Evolutionary conservation across 2,797 vertebrate species (phyloP).

Genomic region (Lagocephalus sceleratus): DNA sequence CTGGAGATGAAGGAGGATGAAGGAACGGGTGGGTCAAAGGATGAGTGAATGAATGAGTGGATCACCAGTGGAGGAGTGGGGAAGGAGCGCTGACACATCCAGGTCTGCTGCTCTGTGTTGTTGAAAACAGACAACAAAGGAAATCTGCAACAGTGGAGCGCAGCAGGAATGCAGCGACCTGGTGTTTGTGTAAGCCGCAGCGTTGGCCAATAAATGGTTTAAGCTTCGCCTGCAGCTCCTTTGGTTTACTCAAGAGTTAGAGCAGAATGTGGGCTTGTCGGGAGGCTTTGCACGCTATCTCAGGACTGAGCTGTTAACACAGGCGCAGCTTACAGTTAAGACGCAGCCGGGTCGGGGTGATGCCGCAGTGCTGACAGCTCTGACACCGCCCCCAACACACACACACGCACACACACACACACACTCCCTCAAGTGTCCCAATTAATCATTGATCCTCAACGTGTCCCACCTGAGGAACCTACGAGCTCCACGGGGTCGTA

Average conservation of each 20-base stretch:
- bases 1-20: too few relatives aligned
- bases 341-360: constrained; percentile 16
- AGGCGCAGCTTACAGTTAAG: constrained; percentile 29
- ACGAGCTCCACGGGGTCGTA: too few relatives aligned
- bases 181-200: constrained; percentile 26
- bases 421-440: not conserved
- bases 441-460: too few relatives aligned
- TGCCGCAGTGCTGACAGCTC: not conserved
- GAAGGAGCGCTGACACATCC: too few relatives aligned
- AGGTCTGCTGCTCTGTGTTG: not conserved
- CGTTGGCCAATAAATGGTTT: constrained; percentile 40
- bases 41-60: constrained; percentile 52
- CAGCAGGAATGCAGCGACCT: constrained; percentile 27
- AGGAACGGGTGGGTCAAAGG: constrained; percentile 50
- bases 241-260: constrained; percentile 40
- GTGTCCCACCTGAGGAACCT: too few relatives aligned
- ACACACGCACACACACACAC: too few relatives aligned
- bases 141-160: constrained; percentile 14
- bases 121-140: constrained; percentile 6
- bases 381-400: not conserved
- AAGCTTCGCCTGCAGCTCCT: constrained; percentile 37
- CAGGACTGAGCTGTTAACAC: constrained; percentile 29
- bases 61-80: constrained; percentile 18
- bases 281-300: constrained; percentile 30
- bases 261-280: constrained; percentile 28